Base-by-base conservation (phyloP, 2,888 invertebrate genomes). In the Automeris io region DNA sequence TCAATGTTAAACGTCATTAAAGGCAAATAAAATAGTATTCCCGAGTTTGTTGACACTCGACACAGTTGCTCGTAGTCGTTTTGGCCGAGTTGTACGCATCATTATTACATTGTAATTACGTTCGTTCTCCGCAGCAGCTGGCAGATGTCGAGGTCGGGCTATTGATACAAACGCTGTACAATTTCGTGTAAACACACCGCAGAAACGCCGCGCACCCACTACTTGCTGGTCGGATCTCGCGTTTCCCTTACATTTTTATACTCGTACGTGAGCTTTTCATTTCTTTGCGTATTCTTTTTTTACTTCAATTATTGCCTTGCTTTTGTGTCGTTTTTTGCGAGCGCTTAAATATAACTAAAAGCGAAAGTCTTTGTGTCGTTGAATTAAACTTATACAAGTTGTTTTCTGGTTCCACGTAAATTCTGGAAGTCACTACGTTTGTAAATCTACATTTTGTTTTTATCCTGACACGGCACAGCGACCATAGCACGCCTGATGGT, bases 81-180 rank as follows among this genome's bases (percentile, higher is more conserved):
- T 46, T 38, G 19, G 24, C 43, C 12, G 33, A 29, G 22, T 44
- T 43, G 13, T 37, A 37, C 38, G 37, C 22, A 37, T 43, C 23
- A 41, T 52, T 46, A 19, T 19, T 5, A 41, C 40, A 34, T 36
- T 40, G 45, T 51, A 51, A 29, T 29, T 16, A 29, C 26, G 13
- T 26, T 26, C 26, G 53, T 47, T 42, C 42, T 44, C 38, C 42
- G 38, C 45, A 54, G 43, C 52, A 59, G 56, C 59, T 58, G 60
- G 57, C 58, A 60, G 59, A 59, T 60, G 57, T 54, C 58, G 60
- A 48, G 55, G 55, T 57, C 49, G 46, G 46, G 45, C 51, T 48
- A 49, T 52, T 62, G 67, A 54, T 54, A 54, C 53, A 54, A 51
- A 52, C 55, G 51, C n/a, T 29, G 29, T 29, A 29, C 29, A 29